Evolutionary conservation across 2,113 vertebrate species (phyloP).

Genomic region (Microtus montanus): DNA sequence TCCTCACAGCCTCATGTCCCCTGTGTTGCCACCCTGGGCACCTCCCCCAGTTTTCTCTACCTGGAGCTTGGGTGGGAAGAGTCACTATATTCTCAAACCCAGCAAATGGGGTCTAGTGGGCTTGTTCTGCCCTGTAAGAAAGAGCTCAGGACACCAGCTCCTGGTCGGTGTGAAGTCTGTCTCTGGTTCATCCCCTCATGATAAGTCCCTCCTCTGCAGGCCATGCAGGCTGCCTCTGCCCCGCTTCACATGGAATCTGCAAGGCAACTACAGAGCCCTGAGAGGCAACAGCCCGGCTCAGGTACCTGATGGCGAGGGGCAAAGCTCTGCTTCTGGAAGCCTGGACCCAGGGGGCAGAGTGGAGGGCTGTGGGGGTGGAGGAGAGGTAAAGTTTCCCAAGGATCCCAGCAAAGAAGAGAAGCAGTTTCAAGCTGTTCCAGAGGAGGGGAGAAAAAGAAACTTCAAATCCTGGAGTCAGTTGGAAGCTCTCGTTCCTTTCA

Average conservation of each 20-base stretch:
- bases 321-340: not conserved
- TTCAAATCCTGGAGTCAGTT: not conserved
- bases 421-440: not conserved
- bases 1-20: too few relatives aligned
- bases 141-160: not conserved
- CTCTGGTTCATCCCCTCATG: not conserved
- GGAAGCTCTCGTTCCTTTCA: not conserved
- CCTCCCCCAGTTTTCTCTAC: too few relatives aligned
- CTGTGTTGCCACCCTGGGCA: not conserved
- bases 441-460: not conserved
- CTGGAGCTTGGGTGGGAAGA: not conserved
- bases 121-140: not conserved
- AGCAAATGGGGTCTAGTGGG: too few relatives aligned
- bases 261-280: not conserved
- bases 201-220: not conserved
- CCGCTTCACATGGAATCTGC: not conserved
- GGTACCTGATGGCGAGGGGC: not conserved
- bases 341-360: not conserved
- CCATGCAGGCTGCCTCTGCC: not conserved
- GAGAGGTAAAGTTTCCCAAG: too few relatives aligned
- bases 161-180: not conserved
- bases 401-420: not conserved
- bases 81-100: not conserved
- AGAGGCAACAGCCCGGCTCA: too few relatives aligned
- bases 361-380: not conserved